Evolutionary conservation across 2,113 vertebrate species (phyloP), one percentile per base, ranked within the genome.

Genomic region (Sorex araneus): DNA sequence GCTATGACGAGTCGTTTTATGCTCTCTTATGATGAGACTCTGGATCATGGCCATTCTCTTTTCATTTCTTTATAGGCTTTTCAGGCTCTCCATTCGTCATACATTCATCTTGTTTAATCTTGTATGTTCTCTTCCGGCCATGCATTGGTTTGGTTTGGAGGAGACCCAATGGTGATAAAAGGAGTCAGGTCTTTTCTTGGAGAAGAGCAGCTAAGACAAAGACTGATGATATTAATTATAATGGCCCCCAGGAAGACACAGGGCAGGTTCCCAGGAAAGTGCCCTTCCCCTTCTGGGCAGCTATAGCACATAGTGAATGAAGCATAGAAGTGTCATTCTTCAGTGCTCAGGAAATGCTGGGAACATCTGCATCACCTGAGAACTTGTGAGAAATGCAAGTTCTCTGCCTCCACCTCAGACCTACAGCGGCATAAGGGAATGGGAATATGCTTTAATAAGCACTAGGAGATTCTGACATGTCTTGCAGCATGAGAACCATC

Each of bases 251-350:
- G 60, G 60, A 25, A 50, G 60, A 19, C 3, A 60, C 57, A 60
- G 57, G 9, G 40, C 40, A 82, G 60, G 76, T 32, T 12, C 50
- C 78, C n/a, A 7, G 70, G 75, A 85, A 60, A 75, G 34, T 54
- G 19, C 40, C 11, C 0, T 25, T 69, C 19, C 21, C 27, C 3
- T 32, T 18, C 21, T 0, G 2, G 16, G 16, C 6, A 23, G 18
- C 8, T 6, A 12, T 2, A 30, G 18, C 66, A 0, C 18, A 15
- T 9, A 13, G 13, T 50, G 47, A 50, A 6, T 7, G 28, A 10
- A 15, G n/a, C 13, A 54, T 81, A 69, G 67, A 2, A 1, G 4
- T 15, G 13, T 1, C 0, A 0, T 3, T 4, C 9, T 13, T 15
- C 8, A 28, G 11, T 21, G 8, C 21, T 34, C 34, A 10, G 11